Percentiles rank a stretch among this genome's conserved stretches.
Conservation (phyloP, 2,797 vertebrate species). For the Mus spretus region DNA sequence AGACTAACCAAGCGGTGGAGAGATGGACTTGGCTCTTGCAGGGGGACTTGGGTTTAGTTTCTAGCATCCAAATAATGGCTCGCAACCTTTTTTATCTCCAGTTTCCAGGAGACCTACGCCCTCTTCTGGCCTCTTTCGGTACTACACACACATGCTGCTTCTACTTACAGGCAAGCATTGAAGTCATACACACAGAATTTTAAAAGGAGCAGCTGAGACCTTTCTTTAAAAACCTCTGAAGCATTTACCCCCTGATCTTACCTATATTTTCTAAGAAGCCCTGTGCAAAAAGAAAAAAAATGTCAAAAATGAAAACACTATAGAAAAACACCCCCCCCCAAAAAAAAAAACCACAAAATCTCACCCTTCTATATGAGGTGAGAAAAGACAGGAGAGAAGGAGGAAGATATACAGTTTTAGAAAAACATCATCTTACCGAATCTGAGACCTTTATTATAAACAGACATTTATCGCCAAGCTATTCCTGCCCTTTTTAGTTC, state of each 20-base stretch:
- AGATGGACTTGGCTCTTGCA: background rate
- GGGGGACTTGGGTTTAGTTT: background rate
- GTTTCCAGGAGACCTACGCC: background rate
- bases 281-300: background rate
- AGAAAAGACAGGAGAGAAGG: background rate
- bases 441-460: background rate
- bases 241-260: background rate
- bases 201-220: background rate
- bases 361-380: background rate
- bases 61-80: background rate
- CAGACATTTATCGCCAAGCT: background rate
- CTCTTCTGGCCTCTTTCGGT: background rate
- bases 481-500: background rate
- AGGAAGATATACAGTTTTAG: background rate
- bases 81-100: background rate
- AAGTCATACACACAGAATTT: background rate
- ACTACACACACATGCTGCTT: background rate
- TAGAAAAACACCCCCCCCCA: background rate
- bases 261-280: background rate
- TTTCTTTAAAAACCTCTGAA: conserved; percentile 47
- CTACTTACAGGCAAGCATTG: background rate
- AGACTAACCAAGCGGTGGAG: background rate
- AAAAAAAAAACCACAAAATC: background rate
- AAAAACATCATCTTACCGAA: conserved; percentile 50
- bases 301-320: conserved; percentile 1